These are phyloP conservation scores for Gadus chalcogrammus DNA, from an alignment of 2,113 vertebrate species.

Conservation along the genomic window DNA sequence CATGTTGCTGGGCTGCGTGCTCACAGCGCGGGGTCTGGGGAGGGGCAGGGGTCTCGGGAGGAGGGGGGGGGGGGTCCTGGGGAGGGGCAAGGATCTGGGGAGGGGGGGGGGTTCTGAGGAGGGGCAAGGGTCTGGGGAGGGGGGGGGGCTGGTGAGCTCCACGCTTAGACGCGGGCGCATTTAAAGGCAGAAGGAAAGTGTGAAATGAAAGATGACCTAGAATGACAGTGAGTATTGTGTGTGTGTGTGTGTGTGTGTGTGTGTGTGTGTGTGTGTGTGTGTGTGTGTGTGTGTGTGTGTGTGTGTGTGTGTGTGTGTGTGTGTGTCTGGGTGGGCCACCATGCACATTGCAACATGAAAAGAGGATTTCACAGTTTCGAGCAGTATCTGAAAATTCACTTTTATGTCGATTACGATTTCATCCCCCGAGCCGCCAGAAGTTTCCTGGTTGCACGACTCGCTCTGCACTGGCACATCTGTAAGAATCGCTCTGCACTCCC, in stretches of 20 bases:
- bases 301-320: conserved; percentile 42
- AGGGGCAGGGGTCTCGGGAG: no score
- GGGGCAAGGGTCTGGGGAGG: no score
- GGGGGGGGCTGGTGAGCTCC: conserved; percentile 23
- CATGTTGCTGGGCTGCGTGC: no score
- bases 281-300: conserved; percentile 31
- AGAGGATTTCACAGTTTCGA: conserved; percentile 61
- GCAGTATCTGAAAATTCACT: conserved; percentile 48
- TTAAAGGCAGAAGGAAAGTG: conserved; percentile 35
- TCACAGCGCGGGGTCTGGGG: no score
- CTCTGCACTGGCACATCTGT: conserved; percentile 27
- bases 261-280: conserved; percentile 38
- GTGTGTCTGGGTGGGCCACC: conserved; percentile 34
- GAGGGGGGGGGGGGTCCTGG: no score
- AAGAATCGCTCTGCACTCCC: neutral
- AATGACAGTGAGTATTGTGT: conserved; percentile 20
- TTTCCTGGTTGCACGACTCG: conserved; percentile 23
- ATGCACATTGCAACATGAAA: conserved; percentile 40
- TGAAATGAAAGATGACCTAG: conserved; percentile 52
- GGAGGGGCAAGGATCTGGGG: no score
- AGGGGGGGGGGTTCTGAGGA: no score
- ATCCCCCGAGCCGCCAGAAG: conserved; percentile 27
- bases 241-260: conserved; percentile 37
- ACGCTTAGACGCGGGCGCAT: conserved; percentile 44
- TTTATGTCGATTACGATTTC: conserved; percentile 56